A percentile compares a stretch with the other conserved stretches of the same genome.
phyloP scores from a whole-genome alignment of 2,797 vertebrate species.

The Falco novaeseelandiae region DNA sequence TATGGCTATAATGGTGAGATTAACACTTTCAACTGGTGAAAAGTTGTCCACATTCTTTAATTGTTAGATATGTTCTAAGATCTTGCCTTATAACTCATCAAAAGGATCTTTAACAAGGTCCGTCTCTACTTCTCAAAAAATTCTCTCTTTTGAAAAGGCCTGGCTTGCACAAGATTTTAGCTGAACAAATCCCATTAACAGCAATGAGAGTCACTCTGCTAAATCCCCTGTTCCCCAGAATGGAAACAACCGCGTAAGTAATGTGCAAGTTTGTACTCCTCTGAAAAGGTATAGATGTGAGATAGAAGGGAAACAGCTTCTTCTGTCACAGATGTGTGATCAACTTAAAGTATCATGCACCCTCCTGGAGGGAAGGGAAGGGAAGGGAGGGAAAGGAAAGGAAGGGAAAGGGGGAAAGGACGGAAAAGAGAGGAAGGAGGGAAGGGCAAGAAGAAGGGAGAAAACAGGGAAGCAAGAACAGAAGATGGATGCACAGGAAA shows the following conservation, averaged over 20 bases:
- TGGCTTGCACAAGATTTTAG: background rate
- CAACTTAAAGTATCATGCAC: background rate
- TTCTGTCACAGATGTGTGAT: background rate
- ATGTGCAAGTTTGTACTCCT: background rate
- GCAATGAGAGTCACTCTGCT: background rate
- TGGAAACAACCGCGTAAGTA: background rate
- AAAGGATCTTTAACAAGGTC: slow-evolving; percentile 35
- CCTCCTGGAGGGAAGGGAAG: background rate
- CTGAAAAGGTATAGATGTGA: background rate
- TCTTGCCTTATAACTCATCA: slow-evolving; percentile 31
- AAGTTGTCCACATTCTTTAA: slow-evolving; percentile 28
- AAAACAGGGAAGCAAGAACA: background rate
- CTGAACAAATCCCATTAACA: slow-evolving; percentile 50
- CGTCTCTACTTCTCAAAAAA: slow-evolving; percentile 46
- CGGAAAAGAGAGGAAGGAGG: background rate
- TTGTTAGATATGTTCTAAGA: slow-evolving; percentile 28
- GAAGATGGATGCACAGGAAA: background rate
- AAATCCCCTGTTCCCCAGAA: background rate
- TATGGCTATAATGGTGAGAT: slow-evolving; percentile 9
- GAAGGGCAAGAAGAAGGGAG: background rate
- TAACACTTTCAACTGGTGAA: slow-evolving; percentile 10
- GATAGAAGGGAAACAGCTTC: background rate
- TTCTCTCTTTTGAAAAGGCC: slow-evolving; percentile 29
- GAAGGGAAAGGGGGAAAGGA: no score
- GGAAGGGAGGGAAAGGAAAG: background rate